Percentiles rank a stretch among this genome's conserved stretches.
phyloP scores from a whole-genome alignment of 2,888 invertebrate species.

The Drosophila bunnanda region DNA sequence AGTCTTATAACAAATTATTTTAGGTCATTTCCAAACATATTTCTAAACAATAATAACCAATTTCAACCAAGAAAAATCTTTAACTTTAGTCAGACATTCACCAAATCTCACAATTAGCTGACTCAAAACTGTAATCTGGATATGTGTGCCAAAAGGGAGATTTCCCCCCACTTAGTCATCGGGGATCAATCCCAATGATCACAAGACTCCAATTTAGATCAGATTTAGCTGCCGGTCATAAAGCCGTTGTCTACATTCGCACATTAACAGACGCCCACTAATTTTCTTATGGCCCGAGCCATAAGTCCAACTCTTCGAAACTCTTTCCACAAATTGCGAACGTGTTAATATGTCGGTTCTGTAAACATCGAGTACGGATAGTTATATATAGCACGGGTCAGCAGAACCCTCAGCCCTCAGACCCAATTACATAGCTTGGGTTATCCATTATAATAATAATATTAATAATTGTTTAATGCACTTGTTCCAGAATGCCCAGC shows the following conservation, averaged over 20 bases:
- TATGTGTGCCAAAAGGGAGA: neutral
- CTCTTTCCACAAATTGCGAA: conserved; percentile 48
- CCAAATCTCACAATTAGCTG: neutral
- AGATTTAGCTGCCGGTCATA: conserved; percentile 35
- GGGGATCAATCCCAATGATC: conserved; percentile 44
- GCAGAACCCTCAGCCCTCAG: conserved; percentile 37
- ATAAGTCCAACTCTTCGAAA: conserved; percentile 54
- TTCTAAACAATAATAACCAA: neutral
- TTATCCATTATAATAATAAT: conserved; percentile 11
- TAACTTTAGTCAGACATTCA: too few species aligned
- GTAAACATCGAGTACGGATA: conserved; percentile 49
- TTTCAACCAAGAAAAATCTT: neutral
- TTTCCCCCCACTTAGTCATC: conserved; percentile 46
- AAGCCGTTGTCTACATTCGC: conserved; percentile 44
- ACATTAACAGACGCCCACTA: conserved; percentile 64
- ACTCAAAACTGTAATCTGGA: neutral
- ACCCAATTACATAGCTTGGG: conserved; percentile 13
- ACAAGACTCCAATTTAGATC: conserved; percentile 57
- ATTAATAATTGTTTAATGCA: conserved; percentile 24
- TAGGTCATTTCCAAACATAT: neutral
- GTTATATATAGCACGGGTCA: conserved; percentile 47
- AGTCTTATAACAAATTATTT: neutral
- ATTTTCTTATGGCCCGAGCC: conserved; percentile 51
- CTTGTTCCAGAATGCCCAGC: conserved; percentile 70
- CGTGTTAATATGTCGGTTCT: conserved; percentile 67